These are phyloP conservation scores for Seira sanloemensis DNA, from an alignment of 2,888 invertebrate species.

Conservation along the genomic window DNA sequence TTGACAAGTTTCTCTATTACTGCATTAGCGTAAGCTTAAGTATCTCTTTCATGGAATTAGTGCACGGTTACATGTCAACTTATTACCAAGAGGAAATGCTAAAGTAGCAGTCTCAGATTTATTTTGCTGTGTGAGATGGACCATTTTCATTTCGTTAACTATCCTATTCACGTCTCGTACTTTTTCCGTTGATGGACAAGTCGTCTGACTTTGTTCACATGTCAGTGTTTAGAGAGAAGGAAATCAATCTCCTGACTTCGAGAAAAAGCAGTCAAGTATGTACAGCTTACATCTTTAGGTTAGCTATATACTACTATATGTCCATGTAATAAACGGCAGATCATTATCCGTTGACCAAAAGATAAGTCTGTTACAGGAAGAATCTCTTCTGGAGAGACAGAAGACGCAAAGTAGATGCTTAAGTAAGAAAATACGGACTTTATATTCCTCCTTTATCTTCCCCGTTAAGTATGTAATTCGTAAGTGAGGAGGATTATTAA, in stretches of 20 bases:
- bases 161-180: conserved; percentile 59
- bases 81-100: conserved; percentile 35
- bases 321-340: conserved; percentile 68
- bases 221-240: conserved; percentile 53
- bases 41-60: background rate
- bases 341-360: conserved; percentile 65
- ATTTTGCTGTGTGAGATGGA: conserved; percentile 34
- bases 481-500: conserved; percentile 52
- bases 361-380: conserved; percentile 45
- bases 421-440: conserved; percentile 7
- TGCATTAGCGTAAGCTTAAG: conserved; percentile 24
- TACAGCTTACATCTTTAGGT: background rate
- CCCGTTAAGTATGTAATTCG: conserved; percentile 37
- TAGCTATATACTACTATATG: too few relatives aligned
- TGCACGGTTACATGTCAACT: background rate
- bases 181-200: conserved; percentile 65
- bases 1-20: conserved; percentile 30
- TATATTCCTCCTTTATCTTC: background rate
- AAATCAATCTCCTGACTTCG: conserved; percentile 57
- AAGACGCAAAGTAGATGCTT: conserved; percentile 9
- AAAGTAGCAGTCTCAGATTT: conserved; percentile 29
- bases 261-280: conserved; percentile 1
- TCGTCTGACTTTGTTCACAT: conserved; percentile 64
- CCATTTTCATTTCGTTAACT: conserved; percentile 56
- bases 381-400: background rate